Base-by-base conservation (phyloP, 2,888 invertebrate species). In the Catocala fraxini region DNA sequence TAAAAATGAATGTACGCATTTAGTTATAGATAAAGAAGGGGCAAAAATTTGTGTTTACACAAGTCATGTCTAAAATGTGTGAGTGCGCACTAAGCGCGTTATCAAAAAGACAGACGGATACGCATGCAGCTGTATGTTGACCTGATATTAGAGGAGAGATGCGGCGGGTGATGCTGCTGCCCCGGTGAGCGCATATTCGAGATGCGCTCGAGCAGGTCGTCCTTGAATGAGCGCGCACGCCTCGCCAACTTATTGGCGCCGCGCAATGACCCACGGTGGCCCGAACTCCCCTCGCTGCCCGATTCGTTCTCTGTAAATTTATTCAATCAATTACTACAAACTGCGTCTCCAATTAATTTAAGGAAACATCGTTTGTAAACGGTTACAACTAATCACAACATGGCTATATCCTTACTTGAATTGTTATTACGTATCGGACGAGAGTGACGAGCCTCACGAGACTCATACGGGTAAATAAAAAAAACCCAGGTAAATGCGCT, bases 151-250 rank as follows among this genome's bases (percentile, higher is more conserved):
- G 89, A 90, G 45, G 91, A 87, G 78, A 93, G 90, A 86, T 94
- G 94, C 63, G 92, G 89, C 81, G 88, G 91, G 77, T 88, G 93
- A 76, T 94, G 95, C 82, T 94, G 95, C 71, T 94, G 96, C 77
- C 93, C 95, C 56, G 98, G 97, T 73, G 97, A 97, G 77, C 98
- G 96, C 97, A 98, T 98, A 91, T 97, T 97, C 76, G 97, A 97
- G 89, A 98, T 96, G 91, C 97, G 97, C 90, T 98, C 98, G 87
- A 98, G 95, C 84, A 98, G 96, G 93, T 98, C 98, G 95, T 98
- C 98, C 94, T 98, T 98, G 94, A 98, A 98, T 73, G 98, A 98
- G 79, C 98, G 96, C 71, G 98, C 98, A 73, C 98, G 96, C 75
- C 97, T 95, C 63, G 98, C 98, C 92, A 98, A 95, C 91, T 97